Evolutionary conservation across 1,140 invertebrate genomes (phyloP).

Genomic region (Aphis gossypii): DNA sequence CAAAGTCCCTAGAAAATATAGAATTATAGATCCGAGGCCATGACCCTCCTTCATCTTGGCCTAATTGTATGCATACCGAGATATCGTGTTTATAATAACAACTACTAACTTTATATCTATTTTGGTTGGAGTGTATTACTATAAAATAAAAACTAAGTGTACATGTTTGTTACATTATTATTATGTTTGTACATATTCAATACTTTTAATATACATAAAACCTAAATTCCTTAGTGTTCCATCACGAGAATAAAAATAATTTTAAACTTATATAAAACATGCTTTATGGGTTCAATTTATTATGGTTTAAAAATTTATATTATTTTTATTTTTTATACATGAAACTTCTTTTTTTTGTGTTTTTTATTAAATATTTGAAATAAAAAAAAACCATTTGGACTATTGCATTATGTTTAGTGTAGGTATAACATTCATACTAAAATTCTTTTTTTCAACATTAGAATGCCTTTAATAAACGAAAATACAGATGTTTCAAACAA

Average conservation of each 20-base stretch:
- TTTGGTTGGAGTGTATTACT: neutral
- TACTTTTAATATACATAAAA: neutral
- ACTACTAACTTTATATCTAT: neutral
- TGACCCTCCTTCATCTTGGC: neutral
- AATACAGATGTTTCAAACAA: constrained; percentile 21
- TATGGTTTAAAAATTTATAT: neutral
- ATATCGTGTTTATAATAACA: neutral
- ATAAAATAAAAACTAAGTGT: neutral
- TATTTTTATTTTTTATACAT: neutral
- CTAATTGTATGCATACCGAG: neutral
- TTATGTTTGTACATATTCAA: neutral
- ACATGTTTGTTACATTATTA: neutral
- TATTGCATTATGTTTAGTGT: neutral
- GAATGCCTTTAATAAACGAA: neutral
- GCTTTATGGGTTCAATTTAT: neutral
- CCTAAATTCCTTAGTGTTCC: neutral
- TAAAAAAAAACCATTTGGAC: neutral
- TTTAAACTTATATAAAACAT: neutral
- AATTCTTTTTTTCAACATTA: neutral
- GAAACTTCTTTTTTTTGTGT: too few species aligned
- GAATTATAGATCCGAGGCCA: neutral
- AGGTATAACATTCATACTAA: neutral
- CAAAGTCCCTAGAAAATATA: neutral
- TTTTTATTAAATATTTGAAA: neutral
- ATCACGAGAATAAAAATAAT: neutral